Evolutionary conservation across 2,113 vertebrate genomes (phyloP), one percentile per base, ranked within the genome.

Genomic region (Pedionomus torquatus): DNA sequence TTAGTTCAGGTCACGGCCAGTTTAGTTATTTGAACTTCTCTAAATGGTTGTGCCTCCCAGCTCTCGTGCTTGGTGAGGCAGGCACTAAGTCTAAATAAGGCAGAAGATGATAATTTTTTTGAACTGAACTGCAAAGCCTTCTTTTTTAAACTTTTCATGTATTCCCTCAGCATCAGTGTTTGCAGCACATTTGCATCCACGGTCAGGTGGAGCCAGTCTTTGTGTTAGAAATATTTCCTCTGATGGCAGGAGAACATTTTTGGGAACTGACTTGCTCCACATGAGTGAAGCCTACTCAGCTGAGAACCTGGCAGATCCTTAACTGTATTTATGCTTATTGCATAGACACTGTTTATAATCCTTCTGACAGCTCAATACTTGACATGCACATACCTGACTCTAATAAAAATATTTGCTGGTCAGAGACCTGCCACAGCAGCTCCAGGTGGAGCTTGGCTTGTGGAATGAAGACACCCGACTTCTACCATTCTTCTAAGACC

Each of bases 1-100:
- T 97, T 88, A 93, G 96, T 97, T 95, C 94, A 80, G 96, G 88
- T 98, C 98, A 97, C 1, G 41, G 92, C 87, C 96, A 95, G 97
- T 92, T 97, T 95, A 93, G 95, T 79, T 89, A 89, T 92, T 87
- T 97, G 95, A 97, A 95, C 88, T 83, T 83, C 89, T 89, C 86
- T 72, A 91, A 94, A 93, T 58, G 66, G 57, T 89, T 2, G 11
- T 78, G 82, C 77, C 89, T 95, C 60, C 92, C 94, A 63, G 61
- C 83, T 79, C 84, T 91, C 66, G 68, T 11, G 13, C 44, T 78
- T 13, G 0, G 54, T 1, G 3, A 55, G 35, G 49, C 72, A 55
- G 82, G 79, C 79, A 66, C 78, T 0, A 7, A 41, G 64, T 63
- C 68, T 92, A 90, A 96, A 60, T 49, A 80, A 65, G 25, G 61